Conservation (phyloP, 2,113 vertebrate genomes). For the Brevimyrus niger region DNA sequence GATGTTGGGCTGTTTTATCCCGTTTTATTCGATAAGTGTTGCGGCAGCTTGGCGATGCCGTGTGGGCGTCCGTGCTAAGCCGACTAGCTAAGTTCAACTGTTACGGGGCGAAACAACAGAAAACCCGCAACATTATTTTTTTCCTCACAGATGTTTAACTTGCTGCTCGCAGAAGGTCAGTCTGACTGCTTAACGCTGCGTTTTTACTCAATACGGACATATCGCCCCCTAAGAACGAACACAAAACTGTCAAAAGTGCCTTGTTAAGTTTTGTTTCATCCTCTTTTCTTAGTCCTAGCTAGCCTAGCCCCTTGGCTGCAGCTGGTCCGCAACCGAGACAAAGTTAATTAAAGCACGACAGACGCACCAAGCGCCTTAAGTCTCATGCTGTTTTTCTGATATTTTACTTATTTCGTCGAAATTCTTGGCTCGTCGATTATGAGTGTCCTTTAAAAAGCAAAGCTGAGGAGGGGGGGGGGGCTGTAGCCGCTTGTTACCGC, state of each 20-base stretch:
- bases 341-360: not conserved
- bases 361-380: not conserved
- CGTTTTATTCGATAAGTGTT: not conserved
- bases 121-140: not conserved
- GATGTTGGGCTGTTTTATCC: not conserved
- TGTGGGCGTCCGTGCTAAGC: not conserved
- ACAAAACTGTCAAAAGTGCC: not conserved
- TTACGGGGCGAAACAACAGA: not conserved
- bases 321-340: not conserved
- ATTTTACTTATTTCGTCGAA: constrained; percentile 15
- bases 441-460: not conserved
- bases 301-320: not conserved
- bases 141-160: not conserved
- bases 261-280: not conserved
- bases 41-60: not conserved
- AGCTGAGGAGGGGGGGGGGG: not conserved
- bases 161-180: not conserved
- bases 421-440: not conserved
- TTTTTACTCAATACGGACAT: not conserved
- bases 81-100: not conserved
- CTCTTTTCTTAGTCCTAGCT: not conserved
- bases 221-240: not conserved
- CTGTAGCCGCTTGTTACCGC: not conserved
- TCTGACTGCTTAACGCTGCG: not conserved
- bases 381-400: not conserved